Conservation (phyloP, 2,113 vertebrate genomes). For the Serinus canaria region DNA sequence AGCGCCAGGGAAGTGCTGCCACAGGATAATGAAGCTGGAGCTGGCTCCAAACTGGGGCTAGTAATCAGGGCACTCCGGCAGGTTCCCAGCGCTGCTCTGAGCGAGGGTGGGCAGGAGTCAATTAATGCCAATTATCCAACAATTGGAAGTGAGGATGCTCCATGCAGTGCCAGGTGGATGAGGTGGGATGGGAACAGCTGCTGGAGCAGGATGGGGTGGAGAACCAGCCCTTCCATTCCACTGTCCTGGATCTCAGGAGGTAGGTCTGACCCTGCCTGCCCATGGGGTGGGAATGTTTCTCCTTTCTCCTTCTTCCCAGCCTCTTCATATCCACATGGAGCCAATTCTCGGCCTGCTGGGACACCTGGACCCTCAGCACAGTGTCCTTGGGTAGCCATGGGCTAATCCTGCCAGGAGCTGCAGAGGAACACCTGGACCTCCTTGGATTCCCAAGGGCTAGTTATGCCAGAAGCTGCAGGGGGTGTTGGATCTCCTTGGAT, state of each 20-base stretch:
- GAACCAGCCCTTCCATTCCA: background rate
- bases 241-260: background rate
- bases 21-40: background rate
- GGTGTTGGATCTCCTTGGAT: background rate
- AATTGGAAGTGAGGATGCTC: background rate
- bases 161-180: background rate
- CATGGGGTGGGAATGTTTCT: accelerated
- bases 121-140: conserved; percentile 24
- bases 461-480: accelerated
- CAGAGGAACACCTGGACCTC: background rate
- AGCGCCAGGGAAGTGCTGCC: background rate
- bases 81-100: background rate
- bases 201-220: background rate
- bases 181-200: background rate
- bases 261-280: background rate
- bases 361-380: background rate
- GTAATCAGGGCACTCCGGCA: conserved; percentile 43
- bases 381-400: background rate
- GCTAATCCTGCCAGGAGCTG: background rate
- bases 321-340: background rate
- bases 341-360: background rate
- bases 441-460: accelerated
- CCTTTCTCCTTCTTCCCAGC: background rate
- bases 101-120: conserved; percentile 2
- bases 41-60: conserved; percentile 50